phyloP scores from a whole-genome alignment of 2,113 vertebrate species.

The Mastomys coucha region DNA sequence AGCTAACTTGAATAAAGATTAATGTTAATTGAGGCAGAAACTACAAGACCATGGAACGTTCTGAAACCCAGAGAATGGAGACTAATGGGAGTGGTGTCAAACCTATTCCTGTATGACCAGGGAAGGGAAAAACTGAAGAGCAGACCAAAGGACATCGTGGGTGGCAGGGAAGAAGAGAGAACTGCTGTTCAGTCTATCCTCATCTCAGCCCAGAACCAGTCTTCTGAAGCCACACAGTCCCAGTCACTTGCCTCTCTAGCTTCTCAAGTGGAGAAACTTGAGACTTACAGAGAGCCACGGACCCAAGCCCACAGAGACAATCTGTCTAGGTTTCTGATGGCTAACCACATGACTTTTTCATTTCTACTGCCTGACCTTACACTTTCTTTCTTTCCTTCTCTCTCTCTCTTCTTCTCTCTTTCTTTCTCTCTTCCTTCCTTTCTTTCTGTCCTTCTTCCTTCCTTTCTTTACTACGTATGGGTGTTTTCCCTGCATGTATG shows the following conservation, averaged over 20 bases:
- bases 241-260: not conserved
- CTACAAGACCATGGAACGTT: not conserved
- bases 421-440: no score
- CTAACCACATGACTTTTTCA: not conserved
- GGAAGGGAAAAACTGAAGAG: not conserved
- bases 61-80: no score
- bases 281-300: not conserved
- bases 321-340: not conserved
- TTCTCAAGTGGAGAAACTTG: not conserved
- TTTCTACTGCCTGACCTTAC: not conserved
- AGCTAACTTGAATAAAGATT: not conserved
- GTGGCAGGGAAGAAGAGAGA: not conserved
- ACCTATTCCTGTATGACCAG: not conserved
- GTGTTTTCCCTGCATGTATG: not conserved
- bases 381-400: no score
- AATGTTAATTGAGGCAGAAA: not conserved
- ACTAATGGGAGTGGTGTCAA: no score
- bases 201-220: not conserved
- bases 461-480: not conserved
- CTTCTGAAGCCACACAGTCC: not conserved
- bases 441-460: no score
- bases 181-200: not conserved
- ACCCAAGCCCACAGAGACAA: not conserved
- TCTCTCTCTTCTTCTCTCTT: no score
- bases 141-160: not conserved